These are phyloP conservation scores for Sarcophaga variegata DNA, from an alignment of 2,888 invertebrate genomes.

Conservation along the genomic window DNA sequence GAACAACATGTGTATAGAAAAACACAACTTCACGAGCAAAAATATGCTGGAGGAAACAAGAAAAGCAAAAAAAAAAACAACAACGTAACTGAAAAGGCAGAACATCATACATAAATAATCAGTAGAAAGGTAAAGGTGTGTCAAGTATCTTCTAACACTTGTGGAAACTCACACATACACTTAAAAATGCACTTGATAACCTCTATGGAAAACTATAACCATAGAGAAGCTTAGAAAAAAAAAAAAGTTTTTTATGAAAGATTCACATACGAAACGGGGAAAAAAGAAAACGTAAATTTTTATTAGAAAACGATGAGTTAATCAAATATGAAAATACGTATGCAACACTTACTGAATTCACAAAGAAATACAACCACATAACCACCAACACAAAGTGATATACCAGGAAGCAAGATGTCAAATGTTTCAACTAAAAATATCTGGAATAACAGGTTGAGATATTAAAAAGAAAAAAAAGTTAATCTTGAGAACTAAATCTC, in stretches of 20 bases:
- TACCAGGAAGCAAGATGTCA: no score
- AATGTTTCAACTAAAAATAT: no score
- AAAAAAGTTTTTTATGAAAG: slow-evolving; percentile 13
- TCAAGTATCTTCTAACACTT: slow-evolving; percentile 61
- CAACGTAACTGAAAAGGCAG: neutral
- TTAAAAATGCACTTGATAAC: slow-evolving; percentile 2
- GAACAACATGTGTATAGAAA: neutral
- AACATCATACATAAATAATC: slow-evolving; percentile 55
- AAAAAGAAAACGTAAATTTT: slow-evolving; percentile 5
- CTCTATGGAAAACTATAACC: slow-evolving; percentile 44
- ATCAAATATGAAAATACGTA: slow-evolving; percentile 64
- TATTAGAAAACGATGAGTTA: slow-evolving; percentile 57
- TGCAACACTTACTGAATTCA: slow-evolving; percentile 53
- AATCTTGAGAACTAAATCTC: no score
- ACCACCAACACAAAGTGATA: neutral
- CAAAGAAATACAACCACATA: neutral
- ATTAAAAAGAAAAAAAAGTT: no score
- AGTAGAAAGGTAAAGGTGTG: slow-evolving; percentile 57
- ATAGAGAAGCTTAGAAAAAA: slow-evolving; percentile 18
- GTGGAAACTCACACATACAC: slow-evolving; percentile 15
- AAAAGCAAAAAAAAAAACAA: neutral
- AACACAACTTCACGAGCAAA: neutral
- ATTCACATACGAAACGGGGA: neutral
- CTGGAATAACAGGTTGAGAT: no score
- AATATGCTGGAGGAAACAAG: neutral